Conservation (phyloP, 1,140 invertebrate genomes). For the Tyrophagus putrescentiae region DNA sequence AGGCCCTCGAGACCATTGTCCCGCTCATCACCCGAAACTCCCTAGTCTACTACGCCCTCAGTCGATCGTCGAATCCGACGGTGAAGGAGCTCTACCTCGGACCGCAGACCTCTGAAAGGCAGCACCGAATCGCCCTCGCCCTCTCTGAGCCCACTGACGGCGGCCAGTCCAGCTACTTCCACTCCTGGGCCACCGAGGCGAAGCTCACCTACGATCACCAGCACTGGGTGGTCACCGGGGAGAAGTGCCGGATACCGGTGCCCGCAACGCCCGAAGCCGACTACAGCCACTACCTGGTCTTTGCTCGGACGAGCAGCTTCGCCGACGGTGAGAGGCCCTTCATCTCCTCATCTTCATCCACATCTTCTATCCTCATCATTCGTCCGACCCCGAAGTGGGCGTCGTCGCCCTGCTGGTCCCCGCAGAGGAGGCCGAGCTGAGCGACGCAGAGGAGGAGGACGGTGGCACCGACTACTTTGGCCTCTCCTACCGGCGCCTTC, state of each 20-base stretch:
- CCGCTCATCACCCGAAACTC: conserved; percentile 21
- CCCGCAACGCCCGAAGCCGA: too few species aligned
- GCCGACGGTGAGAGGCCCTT: background rate
- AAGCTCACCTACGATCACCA: conserved; percentile 9
- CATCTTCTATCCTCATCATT: too few species aligned
- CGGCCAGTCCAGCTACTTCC: background rate
- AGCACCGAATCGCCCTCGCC: conserved; percentile 22
- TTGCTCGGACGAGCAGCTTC: conserved; percentile 13
- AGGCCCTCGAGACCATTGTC: conserved; percentile 3
- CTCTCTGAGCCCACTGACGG: conserved; percentile 5
- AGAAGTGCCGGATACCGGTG: conserved; percentile 19
- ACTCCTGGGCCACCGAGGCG: conserved; percentile 20
- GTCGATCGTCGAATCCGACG: conserved; percentile 8
- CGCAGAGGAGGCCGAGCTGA: background rate
- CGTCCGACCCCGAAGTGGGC: background rate
- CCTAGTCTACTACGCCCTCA: conserved; percentile 5
- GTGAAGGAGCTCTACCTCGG: background rate
- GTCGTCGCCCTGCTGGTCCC: conserved; percentile 20
- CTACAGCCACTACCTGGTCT: conserved; percentile 23
- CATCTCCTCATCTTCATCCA: too few species aligned
- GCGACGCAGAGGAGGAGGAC: background rate
- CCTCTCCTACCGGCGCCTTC: conserved; percentile 18
- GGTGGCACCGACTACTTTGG: conserved; percentile 12
- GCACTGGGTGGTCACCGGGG: conserved; percentile 20
- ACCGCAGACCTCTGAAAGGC: too few species aligned